Evolutionary conservation across 2,888 invertebrate species (phyloP), one percentile per base, ranked within the genome.

Genomic region (Exocentrus adspersus): DNA sequence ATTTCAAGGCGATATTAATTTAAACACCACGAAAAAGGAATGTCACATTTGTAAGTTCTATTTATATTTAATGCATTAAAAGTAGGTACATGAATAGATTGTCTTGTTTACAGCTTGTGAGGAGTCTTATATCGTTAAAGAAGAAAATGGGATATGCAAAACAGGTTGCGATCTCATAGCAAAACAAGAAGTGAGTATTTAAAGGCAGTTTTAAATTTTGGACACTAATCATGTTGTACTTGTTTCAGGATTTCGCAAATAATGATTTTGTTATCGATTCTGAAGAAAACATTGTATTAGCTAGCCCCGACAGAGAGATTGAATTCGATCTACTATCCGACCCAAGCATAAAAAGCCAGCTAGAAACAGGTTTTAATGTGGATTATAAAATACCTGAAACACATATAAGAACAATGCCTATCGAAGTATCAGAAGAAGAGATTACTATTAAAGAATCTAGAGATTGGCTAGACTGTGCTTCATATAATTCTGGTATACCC

Each of bases 401-500:
- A 7, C 79, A 77, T 50, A 79, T 81, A 28, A 74, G 78, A 52
- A 82, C 81, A 2, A 78, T 82, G 78, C 82, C 82, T 0, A 79
- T 81, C 52, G 75, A 75, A 65, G 70, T 70, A 43, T 69, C 67
- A 17, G 65, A 69, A 32, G 59, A 64, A 19, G 61, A 58, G 50
- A 28, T 59, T 16, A 52, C 58, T 32, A 24, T 48, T 24, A 68
- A 68, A 53, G 71, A 72, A 48, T 64, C 69, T 37, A 73, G 75
- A 7, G 79, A 79, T 68, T 81, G 81, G 81, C 70, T 82, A 62
- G 81, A 81, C 60, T 82, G 82, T 68, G 81, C 80, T 3, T 78
- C 85, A 0, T 78, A 79, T 43, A 85, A 85, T 70, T 84, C 85
- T 0, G 85, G 85, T n/a, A 77, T 85, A 54, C 84, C 86, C 0